Evolutionary conservation across 2,113 vertebrate genomes (phyloP), one percentile per base, ranked within the genome.

Genomic region (Tetraodon nigroviridis): DNA sequence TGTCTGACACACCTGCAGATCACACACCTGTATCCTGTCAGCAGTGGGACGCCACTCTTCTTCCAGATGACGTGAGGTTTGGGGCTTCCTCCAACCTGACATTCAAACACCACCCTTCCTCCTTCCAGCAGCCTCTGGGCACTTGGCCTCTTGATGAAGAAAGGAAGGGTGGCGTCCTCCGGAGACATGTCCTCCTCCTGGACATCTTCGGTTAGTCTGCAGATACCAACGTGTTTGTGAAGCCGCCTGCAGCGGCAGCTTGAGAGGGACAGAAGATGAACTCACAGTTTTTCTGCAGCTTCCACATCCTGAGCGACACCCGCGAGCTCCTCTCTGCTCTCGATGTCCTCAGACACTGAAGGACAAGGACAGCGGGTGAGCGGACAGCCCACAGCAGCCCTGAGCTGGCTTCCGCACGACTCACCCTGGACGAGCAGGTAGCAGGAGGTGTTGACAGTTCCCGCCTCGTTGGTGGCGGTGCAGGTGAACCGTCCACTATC

Each of bases 401-500:
- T 1, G 50, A 15, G 7, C 7, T 8, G 22, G 16, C 1, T 6
- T 7, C 2, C 7, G 7, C 18, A 37, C n/a, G 8, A 64, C 83
- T 81, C 49, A 88, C 97, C 94, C 81, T 95, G 93, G 56, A 99
- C 96, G 0, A 94, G 78, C 49, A 99, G 91, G 74, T 93, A 94
- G 85, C 94, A 96, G 69, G 96, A 98, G 11, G 94, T 97, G 90
- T 92, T 97, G 79, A 95, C 85, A 0, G 93, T 96, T 47, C 95
- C 97, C n/a, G 94, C 95, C 74, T 92, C 92, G 0, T 91, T 99
- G 12, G 93, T 94, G 19, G 95, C 95, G 1, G 93, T 98, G 79
- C 97, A 99, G 18, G 95, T 97, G 81, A 99, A 99, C 80, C 92
- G 91, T 14, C 97, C 97, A 5, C 97, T 99, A 84, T 99, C 97